Evolutionary conservation across 2,888 invertebrate genomes (phyloP), one percentile per base, ranked within the genome.

Genomic region (Amblyteles armatorius): DNA sequence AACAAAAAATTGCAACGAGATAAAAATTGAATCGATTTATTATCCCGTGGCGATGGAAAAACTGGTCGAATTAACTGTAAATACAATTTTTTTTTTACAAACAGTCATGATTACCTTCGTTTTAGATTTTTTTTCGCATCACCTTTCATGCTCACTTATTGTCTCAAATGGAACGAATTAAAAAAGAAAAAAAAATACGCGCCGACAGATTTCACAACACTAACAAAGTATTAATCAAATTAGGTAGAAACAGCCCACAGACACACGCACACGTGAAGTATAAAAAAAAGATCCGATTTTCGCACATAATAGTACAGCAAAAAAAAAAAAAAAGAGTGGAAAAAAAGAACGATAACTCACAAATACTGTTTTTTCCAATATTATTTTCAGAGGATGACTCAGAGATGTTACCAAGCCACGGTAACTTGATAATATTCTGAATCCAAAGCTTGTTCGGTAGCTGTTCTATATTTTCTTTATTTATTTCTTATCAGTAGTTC

Each of bases 341-440:
- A 65, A 65, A 57, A 48, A 80, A 55, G 50, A 79, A 63, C 63
- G 52, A 65, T 85, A 40, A 85, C 74, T 82, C 82, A 85, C 71
- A 57, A 79, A 76, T 60, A 83, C 50, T 83, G 69, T 86, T 76
- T 82, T 76, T 84, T 85, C 87, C 89, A 91, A 92, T 91, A 87
- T 93, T 91, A 92, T 92, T 93, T 83, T 92, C 93, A 93, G 93
- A 93, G 92, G 93, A 93, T 91, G 93, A 93, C 92, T 91, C 93
- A 92, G 93, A 93, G 93, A 93, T 93, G 91, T 93, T 93, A 93
- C 93, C 92, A 93, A 93, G 89, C 88, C 92, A 93, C 93, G 93
- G 93, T 93, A 93, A 92, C 92, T 92, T 91, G 91, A 91, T 76
- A 82, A 82, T 91, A 90, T 92, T 91, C 86, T 88, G 87, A 91